Percentiles rank a stretch among this genome's conserved stretches.
Evolutionary conservation across 2,113 vertebrate genomes (phyloP).

Genomic region (Raja brachyura): DNA sequence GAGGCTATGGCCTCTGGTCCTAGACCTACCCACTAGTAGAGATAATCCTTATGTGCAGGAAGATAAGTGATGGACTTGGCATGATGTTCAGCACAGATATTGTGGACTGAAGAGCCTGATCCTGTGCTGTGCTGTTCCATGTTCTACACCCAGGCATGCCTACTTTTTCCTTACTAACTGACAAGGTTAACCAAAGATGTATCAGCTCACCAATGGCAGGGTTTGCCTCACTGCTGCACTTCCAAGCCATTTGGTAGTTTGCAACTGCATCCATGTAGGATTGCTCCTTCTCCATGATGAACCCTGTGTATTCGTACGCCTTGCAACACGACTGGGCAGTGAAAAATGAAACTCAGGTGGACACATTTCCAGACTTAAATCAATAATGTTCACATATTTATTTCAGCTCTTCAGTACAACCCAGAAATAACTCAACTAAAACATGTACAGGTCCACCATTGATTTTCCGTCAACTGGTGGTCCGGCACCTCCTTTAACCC

Average conservation of each 20-base stretch:
- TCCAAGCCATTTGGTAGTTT: conserved; percentile 64
- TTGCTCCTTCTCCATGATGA: conserved; percentile 65
- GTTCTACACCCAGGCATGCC: not conserved
- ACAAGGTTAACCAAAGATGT: not conserved
- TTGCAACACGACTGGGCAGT: conserved; percentile 59
- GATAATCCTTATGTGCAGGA: too few species aligned
- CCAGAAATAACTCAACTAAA: not conserved
- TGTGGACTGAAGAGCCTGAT: too few species aligned
- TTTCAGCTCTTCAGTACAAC: not conserved
- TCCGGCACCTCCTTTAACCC: too few species aligned
- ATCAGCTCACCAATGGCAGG: conserved; percentile 54
- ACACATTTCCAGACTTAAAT: not conserved
- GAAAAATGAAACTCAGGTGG: not conserved
- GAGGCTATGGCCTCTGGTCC: too few species aligned
- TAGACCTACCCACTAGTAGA: too few species aligned
- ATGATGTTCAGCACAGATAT: too few species aligned
- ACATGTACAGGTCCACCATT: too few species aligned
- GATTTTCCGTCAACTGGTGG: too few species aligned
- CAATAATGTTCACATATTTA: not conserved
- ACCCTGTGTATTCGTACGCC: conserved; percentile 65
- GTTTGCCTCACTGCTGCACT: conserved; percentile 51
- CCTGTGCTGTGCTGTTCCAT: too few species aligned
- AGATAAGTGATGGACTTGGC: too few species aligned
- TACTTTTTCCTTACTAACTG: not conserved
- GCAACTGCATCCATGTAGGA: conserved; percentile 59